phyloP scores from a whole-genome alignment of 2,113 vertebrate species.

The Antechinus flavipes region DNA sequence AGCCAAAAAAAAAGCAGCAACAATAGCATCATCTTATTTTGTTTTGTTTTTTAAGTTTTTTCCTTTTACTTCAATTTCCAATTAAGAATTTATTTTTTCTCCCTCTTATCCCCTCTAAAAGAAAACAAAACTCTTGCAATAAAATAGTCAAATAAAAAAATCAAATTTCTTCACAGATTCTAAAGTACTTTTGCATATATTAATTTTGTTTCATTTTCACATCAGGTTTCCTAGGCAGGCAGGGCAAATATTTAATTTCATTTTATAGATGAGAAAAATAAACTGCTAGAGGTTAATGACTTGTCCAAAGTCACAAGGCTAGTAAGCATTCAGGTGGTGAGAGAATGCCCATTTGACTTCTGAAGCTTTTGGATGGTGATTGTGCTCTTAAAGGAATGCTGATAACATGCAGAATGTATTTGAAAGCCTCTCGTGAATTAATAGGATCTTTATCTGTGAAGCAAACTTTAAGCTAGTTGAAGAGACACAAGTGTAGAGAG shows the following conservation, averaged over 20 bases:
- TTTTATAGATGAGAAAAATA: background rate
- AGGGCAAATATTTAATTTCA: background rate
- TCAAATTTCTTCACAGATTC: background rate
- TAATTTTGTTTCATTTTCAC: background rate
- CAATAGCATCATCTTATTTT: background rate
- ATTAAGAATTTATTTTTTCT: background rate
- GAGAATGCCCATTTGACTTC: background rate
- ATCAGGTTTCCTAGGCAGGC: background rate
- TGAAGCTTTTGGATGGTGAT: background rate
- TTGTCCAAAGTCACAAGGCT: background rate
- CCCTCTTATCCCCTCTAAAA: background rate
- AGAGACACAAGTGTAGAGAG: background rate
- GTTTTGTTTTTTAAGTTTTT: background rate
- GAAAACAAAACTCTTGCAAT: background rate
- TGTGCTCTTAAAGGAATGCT: background rate
- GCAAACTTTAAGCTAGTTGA: background rate
- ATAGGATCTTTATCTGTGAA: background rate
- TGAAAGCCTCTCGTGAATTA: background rate
- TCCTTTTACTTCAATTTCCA: background rate
- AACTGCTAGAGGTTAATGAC: background rate
- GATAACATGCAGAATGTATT: background rate
- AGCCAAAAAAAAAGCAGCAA: background rate
- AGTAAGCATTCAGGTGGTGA: background rate
- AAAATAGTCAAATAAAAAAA: background rate
- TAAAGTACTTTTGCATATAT: background rate